Base-by-base conservation (phyloP, 2,888 invertebrate genomes). In the Stenotaenia linearis region DNA sequence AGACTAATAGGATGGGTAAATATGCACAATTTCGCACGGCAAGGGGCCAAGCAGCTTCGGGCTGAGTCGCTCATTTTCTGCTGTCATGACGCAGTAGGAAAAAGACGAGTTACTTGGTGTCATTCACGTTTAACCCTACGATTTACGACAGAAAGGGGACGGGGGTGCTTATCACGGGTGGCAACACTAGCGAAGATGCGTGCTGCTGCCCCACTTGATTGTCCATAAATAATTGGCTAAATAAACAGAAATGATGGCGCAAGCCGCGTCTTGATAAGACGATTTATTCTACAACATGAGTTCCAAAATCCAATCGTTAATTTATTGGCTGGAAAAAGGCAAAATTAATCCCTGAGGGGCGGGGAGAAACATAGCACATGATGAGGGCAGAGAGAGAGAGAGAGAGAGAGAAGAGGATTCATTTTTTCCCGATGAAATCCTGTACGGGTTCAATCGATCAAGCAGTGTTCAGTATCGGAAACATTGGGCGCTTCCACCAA, bases 241-340 rank as follows among this genome's bases (percentile, higher is more conserved):
- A 69, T 69, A 69, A 69, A 69, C 69, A 69, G 69, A 69, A 69
- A 69, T 69, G 69, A 69, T 28, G 69, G 69, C 69, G 15, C 25
- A 69, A n/a, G 28, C 69, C 69, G 69, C 69, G 69, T 25, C 69
- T 69, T 69, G 69, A 69, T 69, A 69, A 69, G 69, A 69, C 69
- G 69, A 69, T 69, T 69, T 69, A 69, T 69, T 69, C 69, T 25
- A 69, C 69, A 69, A 69, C 69, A 69, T 69, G 69, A 69, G 69
- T 69, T 69, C 25, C 69, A n/a, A 77, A 77, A 77, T 77, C 77
- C 77, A 77, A 77, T 77, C 77, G 77, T 45, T 77, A 77, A 77
- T 77, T 77, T 77, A 77, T 77, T 45, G 45, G 37, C 37, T 28
- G 77, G 77, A 77, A 77, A 45, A 21, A 23, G 18, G 21, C 77